A percentile compares a stretch with the other conserved stretches of the same genome.
Evolutionary conservation across 1,140 invertebrate species (phyloP).

Genomic region (Hyles vespertilio): DNA sequence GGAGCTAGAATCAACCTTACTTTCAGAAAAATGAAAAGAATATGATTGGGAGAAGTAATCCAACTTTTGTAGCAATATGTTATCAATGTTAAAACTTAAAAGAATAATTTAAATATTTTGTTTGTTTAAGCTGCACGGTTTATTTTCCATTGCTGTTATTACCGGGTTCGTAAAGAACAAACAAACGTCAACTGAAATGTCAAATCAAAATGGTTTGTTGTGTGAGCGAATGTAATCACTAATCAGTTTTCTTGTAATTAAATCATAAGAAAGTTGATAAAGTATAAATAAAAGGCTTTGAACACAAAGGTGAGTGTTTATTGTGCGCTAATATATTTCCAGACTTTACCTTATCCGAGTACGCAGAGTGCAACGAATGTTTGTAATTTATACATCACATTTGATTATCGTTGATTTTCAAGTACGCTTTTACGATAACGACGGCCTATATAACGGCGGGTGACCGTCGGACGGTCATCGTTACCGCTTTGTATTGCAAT

Average conservation of each 20-base stretch:
- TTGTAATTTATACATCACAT: constrained; percentile 7
- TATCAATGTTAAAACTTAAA: no score
- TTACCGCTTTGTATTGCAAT: constrained; percentile 44
- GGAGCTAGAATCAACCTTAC: constrained; percentile 83
- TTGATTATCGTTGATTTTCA: constrained; percentile 42
- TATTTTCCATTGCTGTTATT: no score
- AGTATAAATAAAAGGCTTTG: background rate
- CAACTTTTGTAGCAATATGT: no score
- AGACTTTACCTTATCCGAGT: no score
- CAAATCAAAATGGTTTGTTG: constrained; percentile 9
- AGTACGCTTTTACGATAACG: constrained; percentile 56
- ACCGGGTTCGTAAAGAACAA: background rate
- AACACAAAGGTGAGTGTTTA: constrained; percentile 7
- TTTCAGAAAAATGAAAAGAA: constrained; percentile 76
- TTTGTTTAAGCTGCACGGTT: background rate
- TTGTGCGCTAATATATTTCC: background rate
- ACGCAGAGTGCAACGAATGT: no score
- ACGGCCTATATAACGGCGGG: constrained; percentile 61
- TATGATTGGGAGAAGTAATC: background rate
- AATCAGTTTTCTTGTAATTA: background rate
- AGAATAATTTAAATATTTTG: background rate
- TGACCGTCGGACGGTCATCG: constrained; percentile 52
- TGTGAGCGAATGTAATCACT: background rate
- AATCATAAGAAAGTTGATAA: background rate
- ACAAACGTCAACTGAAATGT: constrained; percentile 2